Evolutionary conservation across 2,888 invertebrate species (phyloP), one percentile per base, ranked within the genome.

Genomic region (Ophioninae sp.): DNA sequence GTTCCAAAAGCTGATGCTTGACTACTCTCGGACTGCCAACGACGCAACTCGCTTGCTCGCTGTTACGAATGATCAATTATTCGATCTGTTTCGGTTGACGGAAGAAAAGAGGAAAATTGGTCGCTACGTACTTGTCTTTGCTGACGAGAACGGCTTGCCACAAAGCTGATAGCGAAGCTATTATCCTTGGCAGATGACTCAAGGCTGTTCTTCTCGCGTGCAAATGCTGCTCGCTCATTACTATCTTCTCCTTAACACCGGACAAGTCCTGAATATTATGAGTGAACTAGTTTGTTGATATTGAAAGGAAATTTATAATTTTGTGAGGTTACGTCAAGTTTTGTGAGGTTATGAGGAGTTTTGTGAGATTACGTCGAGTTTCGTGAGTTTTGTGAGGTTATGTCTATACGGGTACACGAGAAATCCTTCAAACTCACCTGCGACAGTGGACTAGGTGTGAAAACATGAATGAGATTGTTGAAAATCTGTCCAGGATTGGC

Each of bases 401-500:
- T 3, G 30, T 30, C 30, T 1, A 30, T 30, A 30, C 30, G 30
- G 1, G 30, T 30, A 30, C 30, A 30, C 30, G 30, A 30, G 3
- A 30, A 30, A 30, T 2, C 30, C 30, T 30, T 30, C 30, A 7
- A 64, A 88, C 89, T 90, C 86, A 93, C 93, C 78, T 91, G 91
- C 23, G 93, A 93, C 7, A 94, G 91, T 10, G 95, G 95, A 20
- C 94, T 94, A 6, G 96, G 96, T 86, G 96, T 95, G 90, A 97
- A 97, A 2, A 96, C 97, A 91, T 97, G 96, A 73, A 97, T 95
- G 59, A 98, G 94, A 91, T 96, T 97, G 88, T 96, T 96, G 87
- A 97, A 95, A 82, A 97, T 95, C 89, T 97, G 97, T 0, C 95
- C 95, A 0, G 96, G 94, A 91, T 95, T 95, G 2, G 95, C 93